Percentiles rank a stretch among this genome's conserved stretches.
These are phyloP conservation scores for Eristalis arbustorum DNA, from an alignment of 2,888 invertebrate species.

Conservation along the genomic window DNA sequence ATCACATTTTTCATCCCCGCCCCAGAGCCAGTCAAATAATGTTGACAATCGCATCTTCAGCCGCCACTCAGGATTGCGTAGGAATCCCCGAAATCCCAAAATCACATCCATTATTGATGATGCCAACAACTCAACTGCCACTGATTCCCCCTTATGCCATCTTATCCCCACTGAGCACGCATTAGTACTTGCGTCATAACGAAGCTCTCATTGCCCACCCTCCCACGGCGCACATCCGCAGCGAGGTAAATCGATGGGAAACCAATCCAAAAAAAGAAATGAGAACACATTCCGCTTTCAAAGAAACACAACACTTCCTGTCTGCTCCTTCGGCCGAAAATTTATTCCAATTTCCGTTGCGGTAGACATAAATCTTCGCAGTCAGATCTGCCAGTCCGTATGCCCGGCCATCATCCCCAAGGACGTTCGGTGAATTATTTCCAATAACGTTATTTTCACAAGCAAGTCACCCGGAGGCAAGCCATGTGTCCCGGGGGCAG, in stretches of 20 bases:
- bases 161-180: background rate
- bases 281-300: background rate
- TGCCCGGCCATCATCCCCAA: background rate
- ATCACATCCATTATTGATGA: background rate
- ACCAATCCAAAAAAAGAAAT: background rate
- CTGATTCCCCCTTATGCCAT: background rate
- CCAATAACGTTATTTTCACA: background rate
- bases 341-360: slow-evolving; percentile 58
- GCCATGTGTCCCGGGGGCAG: background rate
- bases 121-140: background rate
- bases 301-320: background rate
- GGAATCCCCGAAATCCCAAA: background rate
- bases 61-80: background rate
- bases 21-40: background rate
- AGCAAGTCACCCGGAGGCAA: background rate
- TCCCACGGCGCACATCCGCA: background rate
- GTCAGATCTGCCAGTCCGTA: background rate
- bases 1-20: background rate
- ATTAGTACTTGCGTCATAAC: background rate
- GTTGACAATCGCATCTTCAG: background rate
- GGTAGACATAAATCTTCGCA: slow-evolving; percentile 47
- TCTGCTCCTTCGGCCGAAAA: background rate
- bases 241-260: background rate
- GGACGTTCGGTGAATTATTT: background rate
- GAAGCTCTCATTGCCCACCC: background rate